Conservation (phyloP, 2,797 vertebrate species). For the Podargus strigoides region DNA sequence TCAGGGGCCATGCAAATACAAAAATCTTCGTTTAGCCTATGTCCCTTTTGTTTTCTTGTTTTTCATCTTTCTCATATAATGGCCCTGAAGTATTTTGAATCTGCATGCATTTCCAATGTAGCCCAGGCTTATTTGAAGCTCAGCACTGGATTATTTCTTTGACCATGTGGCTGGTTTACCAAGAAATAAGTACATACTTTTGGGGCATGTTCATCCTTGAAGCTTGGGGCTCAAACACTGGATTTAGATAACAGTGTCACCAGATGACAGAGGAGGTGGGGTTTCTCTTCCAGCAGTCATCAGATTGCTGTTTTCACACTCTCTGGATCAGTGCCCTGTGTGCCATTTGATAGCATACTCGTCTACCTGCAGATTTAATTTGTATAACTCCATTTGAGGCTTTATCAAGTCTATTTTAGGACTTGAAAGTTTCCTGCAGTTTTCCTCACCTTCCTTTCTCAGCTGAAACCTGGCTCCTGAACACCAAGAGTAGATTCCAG, state of each 20-base stretch:
- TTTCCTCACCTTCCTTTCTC: not conserved
- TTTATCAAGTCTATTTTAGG: not conserved
- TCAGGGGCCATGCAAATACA: not conserved
- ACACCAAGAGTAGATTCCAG: not conserved
- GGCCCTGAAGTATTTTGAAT: not conserved
- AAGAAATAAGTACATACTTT: not conserved
- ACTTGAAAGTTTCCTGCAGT: not conserved
- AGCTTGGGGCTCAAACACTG: not conserved
- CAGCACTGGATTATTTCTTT: not conserved
- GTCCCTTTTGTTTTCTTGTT: not conserved
- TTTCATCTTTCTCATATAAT: not conserved
- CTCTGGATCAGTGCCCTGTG: accelerated
- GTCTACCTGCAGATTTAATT: not conserved
- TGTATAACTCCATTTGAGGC: not conserved
- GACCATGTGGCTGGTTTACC: not conserved
- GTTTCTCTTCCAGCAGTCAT: not conserved
- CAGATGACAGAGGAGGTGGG: not conserved
- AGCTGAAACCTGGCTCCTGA: not conserved
- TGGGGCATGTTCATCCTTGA: not conserved
- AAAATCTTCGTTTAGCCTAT: not conserved
- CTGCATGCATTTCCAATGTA: not conserved
- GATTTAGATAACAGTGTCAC: not conserved
- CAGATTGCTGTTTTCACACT: not conserved
- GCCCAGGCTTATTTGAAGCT: not conserved
- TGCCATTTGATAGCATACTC: not conserved